Percentiles rank a stretch among this genome's conserved stretches.
phyloP scores from a whole-genome alignment of 2,797 vertebrate genomes.

The Rhinella marina region DNA sequence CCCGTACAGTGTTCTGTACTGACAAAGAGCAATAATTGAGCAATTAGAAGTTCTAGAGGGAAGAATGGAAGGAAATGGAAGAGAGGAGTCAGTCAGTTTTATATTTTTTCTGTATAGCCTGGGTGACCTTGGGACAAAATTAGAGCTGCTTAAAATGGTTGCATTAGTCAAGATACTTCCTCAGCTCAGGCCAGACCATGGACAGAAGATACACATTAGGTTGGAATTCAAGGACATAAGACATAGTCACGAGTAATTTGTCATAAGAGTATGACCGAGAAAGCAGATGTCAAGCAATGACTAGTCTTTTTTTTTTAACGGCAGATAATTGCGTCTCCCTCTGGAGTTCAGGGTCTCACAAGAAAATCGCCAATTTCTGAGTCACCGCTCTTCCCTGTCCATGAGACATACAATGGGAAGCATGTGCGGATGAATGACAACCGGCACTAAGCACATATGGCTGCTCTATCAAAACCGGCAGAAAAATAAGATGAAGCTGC shows the following conservation, averaged over 20 bases:
- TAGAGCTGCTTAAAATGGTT: too few species aligned
- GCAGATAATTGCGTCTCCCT: not conserved
- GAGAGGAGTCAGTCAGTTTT: too few species aligned
- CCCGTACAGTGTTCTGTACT: too few species aligned
- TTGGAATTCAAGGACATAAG: not conserved
- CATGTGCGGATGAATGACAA: constrained; percentile 15
- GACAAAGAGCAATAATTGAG: too few species aligned
- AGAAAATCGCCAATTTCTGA: not conserved
- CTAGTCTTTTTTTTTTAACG: not conserved
- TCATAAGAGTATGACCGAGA: not conserved
- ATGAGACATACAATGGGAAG: constrained; percentile 9
- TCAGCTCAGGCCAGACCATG: too few species aligned
- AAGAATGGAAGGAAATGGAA: too few species aligned
- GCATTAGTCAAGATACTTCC: too few species aligned
- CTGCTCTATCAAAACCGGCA: not conserved
- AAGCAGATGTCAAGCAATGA: not conserved
- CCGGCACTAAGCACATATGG: constrained; percentile 4
- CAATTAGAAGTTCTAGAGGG: too few species aligned
- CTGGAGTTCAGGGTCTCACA: not conserved
- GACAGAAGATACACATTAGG: too few species aligned
- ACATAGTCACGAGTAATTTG: not conserved
- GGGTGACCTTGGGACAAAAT: too few species aligned
- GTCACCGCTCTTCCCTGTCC: not conserved
- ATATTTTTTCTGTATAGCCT: too few species aligned
- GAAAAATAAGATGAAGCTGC: not conserved